A percentile compares a stretch with the other conserved stretches of the same genome.
These are phyloP conservation scores for Astreopora myriophthalma DNA, from an alignment of 64 coral and sea anemone genomes.

Conservation along the genomic window DNA sequence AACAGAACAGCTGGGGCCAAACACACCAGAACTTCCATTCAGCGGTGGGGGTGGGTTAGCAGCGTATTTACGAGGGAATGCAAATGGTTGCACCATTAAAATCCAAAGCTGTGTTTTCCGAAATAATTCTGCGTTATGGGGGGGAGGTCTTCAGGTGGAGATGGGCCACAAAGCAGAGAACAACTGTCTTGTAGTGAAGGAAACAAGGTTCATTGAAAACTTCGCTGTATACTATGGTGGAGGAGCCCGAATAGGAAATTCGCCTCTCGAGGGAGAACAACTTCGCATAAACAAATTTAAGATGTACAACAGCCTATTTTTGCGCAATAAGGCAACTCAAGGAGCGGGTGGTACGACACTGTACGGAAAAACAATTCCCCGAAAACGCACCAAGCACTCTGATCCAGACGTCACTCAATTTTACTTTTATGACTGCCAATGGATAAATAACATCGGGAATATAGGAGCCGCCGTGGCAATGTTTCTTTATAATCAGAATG, in stretches of 20 bases:
- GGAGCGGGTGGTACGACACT: slow-evolving; percentile 76
- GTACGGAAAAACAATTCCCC: slow-evolving; percentile 61
- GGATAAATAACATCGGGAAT: slow-evolving; percentile 58
- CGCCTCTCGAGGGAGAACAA: neutral
- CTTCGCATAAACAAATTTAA: neutral
- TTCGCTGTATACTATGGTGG: slow-evolving; percentile 70
- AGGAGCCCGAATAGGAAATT: slow-evolving; percentile 65
- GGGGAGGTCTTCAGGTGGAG: slow-evolving; percentile 75
- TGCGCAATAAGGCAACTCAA: slow-evolving; percentile 21
- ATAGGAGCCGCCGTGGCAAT: slow-evolving; percentile 70
- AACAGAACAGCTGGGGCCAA: neutral
- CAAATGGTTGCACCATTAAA: slow-evolving; percentile 38
- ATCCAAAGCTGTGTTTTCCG: slow-evolving; percentile 69
- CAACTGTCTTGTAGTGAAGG: slow-evolving; percentile 30
- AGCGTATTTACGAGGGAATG: slow-evolving; percentile 56
- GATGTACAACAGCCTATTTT: slow-evolving; percentile 40
- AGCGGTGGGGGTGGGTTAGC: slow-evolving; percentile 85
- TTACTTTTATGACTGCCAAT: slow-evolving; percentile 22
- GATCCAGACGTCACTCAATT: slow-evolving; percentile 10
- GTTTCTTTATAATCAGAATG: slow-evolving; percentile 71
- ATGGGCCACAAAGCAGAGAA: slow-evolving; percentile 21
- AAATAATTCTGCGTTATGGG: slow-evolving; percentile 70
- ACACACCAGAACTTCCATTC: slow-evolving; percentile 61
- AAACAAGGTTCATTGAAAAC: slow-evolving; percentile 59
- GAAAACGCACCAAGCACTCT: neutral